Percentiles rank a stretch among this genome's conserved stretches.
These are phyloP conservation scores for Hippasteria phrygiana DNA, from an alignment of 53 echinoderm and acorn worm species.

Conservation along the genomic window DNA sequence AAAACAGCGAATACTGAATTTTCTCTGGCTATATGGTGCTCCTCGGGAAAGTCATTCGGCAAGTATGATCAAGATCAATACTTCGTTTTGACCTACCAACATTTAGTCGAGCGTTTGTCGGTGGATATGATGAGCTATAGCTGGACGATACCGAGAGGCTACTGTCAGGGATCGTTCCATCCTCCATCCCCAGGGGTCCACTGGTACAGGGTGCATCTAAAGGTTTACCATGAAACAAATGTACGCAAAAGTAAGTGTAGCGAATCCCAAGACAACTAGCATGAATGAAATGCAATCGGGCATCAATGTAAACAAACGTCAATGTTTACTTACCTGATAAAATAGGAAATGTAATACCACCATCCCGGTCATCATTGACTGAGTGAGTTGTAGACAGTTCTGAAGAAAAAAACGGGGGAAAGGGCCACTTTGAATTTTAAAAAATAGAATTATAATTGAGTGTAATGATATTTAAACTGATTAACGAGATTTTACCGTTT, in stretches of 20 bases:
- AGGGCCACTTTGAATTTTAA: neutral
- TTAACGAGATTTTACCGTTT: too few species aligned
- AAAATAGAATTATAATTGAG: neutral
- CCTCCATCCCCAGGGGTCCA: slow-evolving; percentile 60
- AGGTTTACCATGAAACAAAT: too few species aligned
- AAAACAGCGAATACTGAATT: too few species aligned
- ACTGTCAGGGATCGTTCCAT: slow-evolving; percentile 43
- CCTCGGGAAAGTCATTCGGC: too few species aligned
- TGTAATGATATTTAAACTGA: too few species aligned
- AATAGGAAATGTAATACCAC: neutral
- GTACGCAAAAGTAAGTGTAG: too few species aligned
- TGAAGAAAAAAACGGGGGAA: neutral
- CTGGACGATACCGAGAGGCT: slow-evolving; percentile 40
- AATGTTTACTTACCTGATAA: neutral
- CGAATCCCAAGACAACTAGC: too few species aligned
- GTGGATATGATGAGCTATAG: neutral
- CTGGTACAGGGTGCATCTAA: slow-evolving; percentile 27
- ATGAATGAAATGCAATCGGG: too few species aligned
- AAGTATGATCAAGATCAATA: too few species aligned
- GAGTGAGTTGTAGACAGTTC: neutral
- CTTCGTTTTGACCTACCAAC: slow-evolving; percentile 9
- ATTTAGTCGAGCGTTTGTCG: slow-evolving; percentile 30
- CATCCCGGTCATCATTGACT: neutral
- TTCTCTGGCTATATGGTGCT: too few species aligned
- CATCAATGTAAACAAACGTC: neutral